Base-by-base conservation (phyloP, 2,113 vertebrate genomes). In the Hoplias malabaricus region DNA sequence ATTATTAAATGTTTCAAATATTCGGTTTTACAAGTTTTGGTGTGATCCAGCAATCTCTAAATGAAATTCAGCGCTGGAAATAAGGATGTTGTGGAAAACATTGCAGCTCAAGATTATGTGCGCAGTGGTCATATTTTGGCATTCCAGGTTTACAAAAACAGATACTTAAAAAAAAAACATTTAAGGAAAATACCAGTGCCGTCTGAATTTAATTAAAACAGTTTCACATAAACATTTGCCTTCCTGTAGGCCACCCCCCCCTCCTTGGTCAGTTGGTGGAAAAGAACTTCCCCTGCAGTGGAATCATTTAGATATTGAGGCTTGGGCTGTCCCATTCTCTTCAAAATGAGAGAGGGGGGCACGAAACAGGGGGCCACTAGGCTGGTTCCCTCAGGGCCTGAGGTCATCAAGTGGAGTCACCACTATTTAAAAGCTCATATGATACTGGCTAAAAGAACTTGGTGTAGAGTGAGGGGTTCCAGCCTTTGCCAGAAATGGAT, bases 141-240 rank as follows among this genome's bases (percentile, higher is more conserved):
- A 85, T 89, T 84, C 85, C 85, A 68, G 80, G 86, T 84, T 71
- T 82, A 83, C 69, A 76, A 85, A 87, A 88, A 89, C 86, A 89
- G 79, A 69, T 75, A 78, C 78, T 89, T 89, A n/a, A n/a, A n/a
- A n/a, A n/a, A n/a, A n/a, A n/a, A n/a, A n/a, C n/a, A n/a, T 90
- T 88, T 89, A 86, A 88, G 90, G 87, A 90, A 92, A 91, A 92
- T 87, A 90, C 82, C 81, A 87, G 71, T 79, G 33, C 81, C 33
- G 84, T 68, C 89, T 91, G 87, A 88, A 79, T 86, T 88, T 92
- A 91, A 92, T 92, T 92, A 91, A 91, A 92, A 90, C 80, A 83
- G 83, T 89, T 89, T 92, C 85, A 73, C 79, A 61, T 90, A 90
- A 92, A 92, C 88, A 92, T 86, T 85, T 83, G 87, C 88, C 83